A percentile compares a stretch with the other conserved stretches of the same genome.
Conservation (phyloP, 2,888 invertebrate genomes). For the Lasioglossum villosulum region DNA sequence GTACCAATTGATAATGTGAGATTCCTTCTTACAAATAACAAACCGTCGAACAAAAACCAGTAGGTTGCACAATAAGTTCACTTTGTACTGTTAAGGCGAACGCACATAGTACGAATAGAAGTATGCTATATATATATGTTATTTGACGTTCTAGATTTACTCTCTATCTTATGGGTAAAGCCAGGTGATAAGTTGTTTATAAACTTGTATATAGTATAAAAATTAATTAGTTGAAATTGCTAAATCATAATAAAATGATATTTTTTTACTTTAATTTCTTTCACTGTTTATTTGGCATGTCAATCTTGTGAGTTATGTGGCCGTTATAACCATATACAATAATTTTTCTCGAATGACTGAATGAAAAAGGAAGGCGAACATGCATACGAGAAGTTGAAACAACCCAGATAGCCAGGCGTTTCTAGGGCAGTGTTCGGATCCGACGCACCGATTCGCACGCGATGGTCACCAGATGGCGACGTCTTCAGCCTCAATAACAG, state of each 20-base stretch:
- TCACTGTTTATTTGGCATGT: background rate
- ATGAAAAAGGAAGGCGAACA: background rate
- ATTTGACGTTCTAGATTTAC: background rate
- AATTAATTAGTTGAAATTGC: background rate
- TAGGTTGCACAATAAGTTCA: background rate
- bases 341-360: background rate
- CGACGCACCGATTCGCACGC: no score
- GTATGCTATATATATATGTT: background rate
- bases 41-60: conserved; percentile 5
- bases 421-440: no score
- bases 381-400: no score
- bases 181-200: background rate
- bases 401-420: no score
- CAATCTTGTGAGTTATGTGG: no score
- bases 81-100: background rate
- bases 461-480: no score
- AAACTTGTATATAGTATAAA: background rate
- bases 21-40: conserved; percentile 35
- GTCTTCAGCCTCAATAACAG: no score
- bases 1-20: conserved; percentile 20
- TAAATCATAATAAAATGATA: background rate
- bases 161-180: background rate
- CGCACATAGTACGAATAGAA: background rate
- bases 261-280: no score
- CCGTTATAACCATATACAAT: background rate